These are phyloP conservation scores for Drosophila prosaltans DNA, from an alignment of 1,140 invertebrate genomes.

Conservation along the genomic window DNA sequence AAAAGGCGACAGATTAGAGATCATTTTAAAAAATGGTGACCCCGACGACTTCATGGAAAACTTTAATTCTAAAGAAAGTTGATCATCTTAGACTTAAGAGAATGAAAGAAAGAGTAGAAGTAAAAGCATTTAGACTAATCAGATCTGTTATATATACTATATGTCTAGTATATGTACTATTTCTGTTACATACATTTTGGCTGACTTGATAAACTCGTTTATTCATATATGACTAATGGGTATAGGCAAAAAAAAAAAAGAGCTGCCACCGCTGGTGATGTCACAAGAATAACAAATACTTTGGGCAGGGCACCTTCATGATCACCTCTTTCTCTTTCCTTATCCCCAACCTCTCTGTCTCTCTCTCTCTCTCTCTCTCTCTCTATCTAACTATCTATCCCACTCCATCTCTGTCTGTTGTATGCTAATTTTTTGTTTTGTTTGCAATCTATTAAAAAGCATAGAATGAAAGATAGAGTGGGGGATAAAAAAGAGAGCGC, in stretches of 20 bases:
- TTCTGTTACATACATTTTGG: conserved; percentile 7
- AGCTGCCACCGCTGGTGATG: conserved; percentile 8
- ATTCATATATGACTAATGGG: not conserved
- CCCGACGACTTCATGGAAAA: not conserved
- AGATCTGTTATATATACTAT: no score
- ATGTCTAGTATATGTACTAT: not conserved
- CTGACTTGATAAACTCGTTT: conserved; percentile 3
- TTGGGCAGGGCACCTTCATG: conserved; percentile 21
- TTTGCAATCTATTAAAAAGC: conserved; percentile 25
- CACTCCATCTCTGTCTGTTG: conserved; percentile 1
- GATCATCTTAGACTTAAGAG: no score
- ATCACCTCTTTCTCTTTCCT: conserved; percentile 3
- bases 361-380: no score
- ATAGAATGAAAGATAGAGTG: conserved; percentile 6
- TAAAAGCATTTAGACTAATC: no score
- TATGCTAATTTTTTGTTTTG: conserved; percentile 22
- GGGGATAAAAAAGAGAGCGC: not conserved
- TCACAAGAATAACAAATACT: conserved; percentile 22
- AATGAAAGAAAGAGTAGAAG: no score
- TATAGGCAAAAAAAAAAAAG: not conserved
- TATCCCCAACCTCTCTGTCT: not conserved
- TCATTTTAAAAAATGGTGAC: not conserved
- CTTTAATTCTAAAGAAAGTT: not conserved
- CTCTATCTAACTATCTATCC: not conserved
- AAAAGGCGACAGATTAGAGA: not conserved